Evolutionary conservation across 2,113 vertebrate genomes (phyloP).

Genomic region (Dolichotis patagonum): DNA sequence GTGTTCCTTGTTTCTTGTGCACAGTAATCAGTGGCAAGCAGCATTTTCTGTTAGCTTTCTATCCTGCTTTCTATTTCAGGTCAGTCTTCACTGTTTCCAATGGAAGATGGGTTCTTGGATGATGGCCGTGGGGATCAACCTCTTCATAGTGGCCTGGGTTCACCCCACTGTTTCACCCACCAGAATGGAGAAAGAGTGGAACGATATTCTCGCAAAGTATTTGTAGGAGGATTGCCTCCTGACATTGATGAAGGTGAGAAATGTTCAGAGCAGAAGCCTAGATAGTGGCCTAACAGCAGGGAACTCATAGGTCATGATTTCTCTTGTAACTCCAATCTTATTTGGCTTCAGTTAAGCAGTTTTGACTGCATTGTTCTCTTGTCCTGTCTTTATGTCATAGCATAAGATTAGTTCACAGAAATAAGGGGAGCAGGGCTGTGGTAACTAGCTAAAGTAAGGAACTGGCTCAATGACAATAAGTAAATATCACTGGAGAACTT

Average conservation of each 20-base stretch:
- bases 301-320: not conserved
- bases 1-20: not conserved
- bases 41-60: constrained; percentile 71
- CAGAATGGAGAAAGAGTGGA: constrained; percentile 98
- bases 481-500: not conserved
- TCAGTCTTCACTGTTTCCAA: constrained; percentile 97
- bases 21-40: not conserved
- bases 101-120: constrained; percentile 98
- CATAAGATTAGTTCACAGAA: not conserved
- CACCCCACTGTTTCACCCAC: constrained; percentile 97
- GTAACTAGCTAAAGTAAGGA: not conserved
- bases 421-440: not conserved
- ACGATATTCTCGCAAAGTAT: constrained; percentile 98
- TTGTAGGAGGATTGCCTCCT: constrained; percentile 97
- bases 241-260: constrained; percentile 97
- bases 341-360: not conserved
- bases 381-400: not conserved
- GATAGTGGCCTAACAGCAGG: not conserved
- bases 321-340: not conserved
- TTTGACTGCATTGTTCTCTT: not conserved
- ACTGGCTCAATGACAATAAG: not conserved
- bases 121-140: constrained; percentile 96
- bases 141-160: constrained; percentile 93
- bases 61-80: constrained; percentile 86
- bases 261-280: not conserved